Percentiles rank a stretch among this genome's conserved stretches.
These are phyloP conservation scores for Drosophila pseudoananassae DNA, from an alignment of 1,140 invertebrate species.

Conservation along the genomic window DNA sequence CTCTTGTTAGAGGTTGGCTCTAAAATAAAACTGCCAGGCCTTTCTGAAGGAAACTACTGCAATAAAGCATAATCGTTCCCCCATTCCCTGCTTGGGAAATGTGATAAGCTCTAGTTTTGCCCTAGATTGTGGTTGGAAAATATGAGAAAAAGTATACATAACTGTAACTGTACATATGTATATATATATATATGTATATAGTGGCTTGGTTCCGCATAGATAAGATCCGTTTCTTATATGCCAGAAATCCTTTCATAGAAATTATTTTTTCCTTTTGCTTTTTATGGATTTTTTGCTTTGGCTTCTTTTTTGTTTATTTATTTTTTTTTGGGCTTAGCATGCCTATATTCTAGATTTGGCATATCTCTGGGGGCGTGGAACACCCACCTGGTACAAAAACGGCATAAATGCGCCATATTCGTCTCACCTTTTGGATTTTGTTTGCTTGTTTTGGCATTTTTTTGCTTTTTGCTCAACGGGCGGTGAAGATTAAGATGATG, in stretches of 20 bases:
- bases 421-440: constrained; percentile 36
- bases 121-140: not conserved
- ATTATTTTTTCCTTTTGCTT: not conserved
- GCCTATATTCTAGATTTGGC: constrained; percentile 28
- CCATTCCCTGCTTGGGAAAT: not conserved
- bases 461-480: too few relatives aligned
- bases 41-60: too few relatives aligned
- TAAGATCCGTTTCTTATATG: constrained; percentile 2
- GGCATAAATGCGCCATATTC: constrained; percentile 15
- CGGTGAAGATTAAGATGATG: constrained; percentile 39
- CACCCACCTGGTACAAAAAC: constrained; percentile 18
- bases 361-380: constrained; percentile 39
- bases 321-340: constrained; percentile 1
- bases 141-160: not conserved
- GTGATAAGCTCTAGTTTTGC: constrained; percentile 2
- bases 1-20: too few relatives aligned
- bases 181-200: not conserved
- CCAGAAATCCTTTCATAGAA: constrained; percentile 3
- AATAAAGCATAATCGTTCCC: too few relatives aligned
- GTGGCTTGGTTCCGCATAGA: constrained; percentile 3
- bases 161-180: too few relatives aligned
- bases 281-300: not conserved
- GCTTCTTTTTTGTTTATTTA: constrained; percentile 1
- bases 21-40: too few relatives aligned
- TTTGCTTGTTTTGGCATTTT: constrained; percentile 23